Conservation (phyloP, 2,113 vertebrate genomes). For the Casuarius casuarius region DNA sequence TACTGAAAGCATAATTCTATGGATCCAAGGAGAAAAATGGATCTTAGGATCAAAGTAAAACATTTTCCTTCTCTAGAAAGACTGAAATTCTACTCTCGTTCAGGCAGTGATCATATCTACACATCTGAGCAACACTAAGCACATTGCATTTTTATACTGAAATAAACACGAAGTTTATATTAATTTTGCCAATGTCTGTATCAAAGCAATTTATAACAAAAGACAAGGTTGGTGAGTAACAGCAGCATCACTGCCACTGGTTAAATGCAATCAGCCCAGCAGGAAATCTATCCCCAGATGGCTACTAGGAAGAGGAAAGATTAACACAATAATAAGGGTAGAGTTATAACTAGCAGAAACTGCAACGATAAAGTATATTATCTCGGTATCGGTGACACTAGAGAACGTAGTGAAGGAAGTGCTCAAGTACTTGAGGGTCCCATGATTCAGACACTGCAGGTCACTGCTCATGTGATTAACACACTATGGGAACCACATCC, state of each 20-base stretch:
- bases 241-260: background rate
- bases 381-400: accelerated
- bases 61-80: background rate
- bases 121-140: background rate
- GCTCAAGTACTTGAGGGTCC: background rate
- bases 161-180: background rate
- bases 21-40: background rate
- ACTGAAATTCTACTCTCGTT: background rate
- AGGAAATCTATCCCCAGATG: background rate
- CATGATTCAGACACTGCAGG: background rate
- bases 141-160: background rate
- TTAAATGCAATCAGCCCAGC: background rate
- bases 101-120: background rate
- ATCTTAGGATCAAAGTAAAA: background rate
- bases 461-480: background rate
- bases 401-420: background rate
- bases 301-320: background rate
- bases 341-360: background rate
- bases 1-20: background rate
- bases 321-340: background rate
- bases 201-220: background rate
- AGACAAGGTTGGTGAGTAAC: background rate
- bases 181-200: too few species aligned
- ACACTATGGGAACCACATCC: background rate
- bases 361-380: accelerated